phyloP scores from a whole-genome alignment of 2,113 vertebrate genomes.

The Chrysemys picta region DNA sequence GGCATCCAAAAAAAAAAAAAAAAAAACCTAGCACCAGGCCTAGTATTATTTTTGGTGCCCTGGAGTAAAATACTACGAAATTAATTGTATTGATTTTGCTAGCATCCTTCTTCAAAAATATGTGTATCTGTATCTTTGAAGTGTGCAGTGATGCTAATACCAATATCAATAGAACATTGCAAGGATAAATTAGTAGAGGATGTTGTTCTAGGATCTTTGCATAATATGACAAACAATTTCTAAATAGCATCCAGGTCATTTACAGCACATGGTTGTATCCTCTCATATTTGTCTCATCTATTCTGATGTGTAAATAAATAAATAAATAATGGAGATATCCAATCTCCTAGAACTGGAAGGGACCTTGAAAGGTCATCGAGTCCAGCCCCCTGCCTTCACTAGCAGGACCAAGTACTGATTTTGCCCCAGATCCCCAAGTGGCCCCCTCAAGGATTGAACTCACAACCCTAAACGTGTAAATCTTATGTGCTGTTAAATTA shows the following conservation, averaged over 20 bases:
- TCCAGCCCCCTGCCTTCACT: no score
- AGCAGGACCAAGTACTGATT: no score
- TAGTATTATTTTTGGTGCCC: background rate
- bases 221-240: background rate
- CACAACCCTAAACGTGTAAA: background rate
- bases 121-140: background rate
- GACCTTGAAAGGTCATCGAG: no score
- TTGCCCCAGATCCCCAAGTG: no score
- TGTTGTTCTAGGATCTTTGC: background rate
- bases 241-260: background rate
- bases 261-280: rapidly evolving
- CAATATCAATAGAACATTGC: background rate
- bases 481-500: background rate
- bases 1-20: no score
- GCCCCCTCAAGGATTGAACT: no score
- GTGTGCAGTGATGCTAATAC: background rate
- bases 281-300: background rate
- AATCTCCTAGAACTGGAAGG: no score
- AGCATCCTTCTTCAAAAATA: background rate
- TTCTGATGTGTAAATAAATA: background rate
- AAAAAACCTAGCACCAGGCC: background rate
- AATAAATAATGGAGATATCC: no score
- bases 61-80: background rate
- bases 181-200: background rate
- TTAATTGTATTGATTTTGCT: background rate